These are phyloP conservation scores for Xenopus tropicalis DNA, from an alignment of 2,113 vertebrate species.

Conservation along the genomic window DNA sequence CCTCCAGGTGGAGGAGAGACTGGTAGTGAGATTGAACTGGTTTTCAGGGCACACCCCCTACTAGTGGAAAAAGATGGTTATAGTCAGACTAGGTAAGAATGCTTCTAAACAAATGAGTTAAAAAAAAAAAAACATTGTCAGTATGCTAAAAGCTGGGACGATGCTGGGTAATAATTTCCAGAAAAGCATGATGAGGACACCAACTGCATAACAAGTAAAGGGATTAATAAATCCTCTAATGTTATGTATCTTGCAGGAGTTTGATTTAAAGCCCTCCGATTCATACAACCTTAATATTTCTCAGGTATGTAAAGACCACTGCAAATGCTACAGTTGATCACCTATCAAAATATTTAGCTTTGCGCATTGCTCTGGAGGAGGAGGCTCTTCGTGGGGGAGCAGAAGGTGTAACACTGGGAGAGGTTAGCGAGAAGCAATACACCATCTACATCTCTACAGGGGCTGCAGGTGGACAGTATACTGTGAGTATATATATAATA, in stretches of 20 bases:
- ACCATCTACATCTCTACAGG: slow-evolving; percentile 80
- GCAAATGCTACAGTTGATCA: slow-evolving; percentile 87
- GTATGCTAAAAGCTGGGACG: no score
- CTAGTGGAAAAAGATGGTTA: slow-evolving; percentile 77
- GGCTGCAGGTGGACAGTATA: slow-evolving; percentile 75
- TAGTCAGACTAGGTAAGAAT: slow-evolving; percentile 79
- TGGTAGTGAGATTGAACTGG: slow-evolving; percentile 80
- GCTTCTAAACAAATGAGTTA: background rate
- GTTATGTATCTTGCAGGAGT: no score
- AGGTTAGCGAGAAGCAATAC: slow-evolving; percentile 82
- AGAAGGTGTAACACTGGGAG: slow-evolving; percentile 50
- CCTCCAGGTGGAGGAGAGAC: slow-evolving; percentile 56
- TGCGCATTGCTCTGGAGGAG: slow-evolving; percentile 82
- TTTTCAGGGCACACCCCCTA: slow-evolving; percentile 83
- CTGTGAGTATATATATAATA: slow-evolving; percentile 61
- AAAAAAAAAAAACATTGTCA: no score
- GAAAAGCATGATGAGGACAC: no score
- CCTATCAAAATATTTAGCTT: slow-evolving; percentile 83
- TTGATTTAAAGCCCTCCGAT: no score
- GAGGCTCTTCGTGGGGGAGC: slow-evolving; percentile 54
- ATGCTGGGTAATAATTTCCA: no score
- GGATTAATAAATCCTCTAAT: no score
- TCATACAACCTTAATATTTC: no score
- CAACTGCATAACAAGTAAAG: no score
- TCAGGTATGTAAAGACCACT: slow-evolving; percentile 83